A percentile compares a stretch with the other conserved stretches of the same genome.
phyloP scores from a whole-genome alignment of 2,797 vertebrate genomes.

The Poecilia picta region DNA sequence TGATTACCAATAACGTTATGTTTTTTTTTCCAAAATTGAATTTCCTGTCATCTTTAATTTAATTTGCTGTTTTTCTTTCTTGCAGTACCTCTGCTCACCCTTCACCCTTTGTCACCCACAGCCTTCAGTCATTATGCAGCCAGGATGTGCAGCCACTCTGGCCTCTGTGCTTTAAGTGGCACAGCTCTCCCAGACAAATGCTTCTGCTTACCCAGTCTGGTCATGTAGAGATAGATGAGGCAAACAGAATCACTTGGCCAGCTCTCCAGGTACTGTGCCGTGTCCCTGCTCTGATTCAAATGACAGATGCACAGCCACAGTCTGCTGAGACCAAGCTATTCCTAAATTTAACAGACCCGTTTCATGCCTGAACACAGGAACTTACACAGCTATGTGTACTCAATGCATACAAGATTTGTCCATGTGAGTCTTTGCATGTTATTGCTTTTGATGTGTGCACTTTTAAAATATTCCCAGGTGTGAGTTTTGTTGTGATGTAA shows the following conservation, averaged over 20 bases:
- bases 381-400: constrained; percentile 25
- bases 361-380: constrained; percentile 34
- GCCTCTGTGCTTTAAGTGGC: constrained; percentile 39
- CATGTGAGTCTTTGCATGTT: constrained; percentile 7
- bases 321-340: constrained; percentile 53
- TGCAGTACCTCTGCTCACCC: constrained; percentile 12
- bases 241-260: constrained; percentile 65
- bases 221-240: constrained; percentile 65
- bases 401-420: constrained; percentile 12
- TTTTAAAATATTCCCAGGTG: constrained; percentile 62
- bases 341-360: constrained; percentile 49
- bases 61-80: constrained; percentile 4
- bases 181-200: constrained; percentile 55
- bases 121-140: constrained; percentile 42
- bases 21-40: neutral
- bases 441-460: constrained; percentile 20
- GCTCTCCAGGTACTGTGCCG: constrained; percentile 53
- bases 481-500: constrained; percentile 49
- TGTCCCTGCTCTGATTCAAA: constrained; percentile 60
- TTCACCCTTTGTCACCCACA: constrained; percentile 36
- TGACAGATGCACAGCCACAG: constrained; percentile 60
- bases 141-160: constrained; percentile 36
- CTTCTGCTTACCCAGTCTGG: constrained; percentile 54
- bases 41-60: neutral
- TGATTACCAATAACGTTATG: neutral